Evolutionary conservation across 2,888 invertebrate genomes (phyloP), one percentile per base, ranked within the genome.

Genomic region (Chouioia cunea): DNA sequence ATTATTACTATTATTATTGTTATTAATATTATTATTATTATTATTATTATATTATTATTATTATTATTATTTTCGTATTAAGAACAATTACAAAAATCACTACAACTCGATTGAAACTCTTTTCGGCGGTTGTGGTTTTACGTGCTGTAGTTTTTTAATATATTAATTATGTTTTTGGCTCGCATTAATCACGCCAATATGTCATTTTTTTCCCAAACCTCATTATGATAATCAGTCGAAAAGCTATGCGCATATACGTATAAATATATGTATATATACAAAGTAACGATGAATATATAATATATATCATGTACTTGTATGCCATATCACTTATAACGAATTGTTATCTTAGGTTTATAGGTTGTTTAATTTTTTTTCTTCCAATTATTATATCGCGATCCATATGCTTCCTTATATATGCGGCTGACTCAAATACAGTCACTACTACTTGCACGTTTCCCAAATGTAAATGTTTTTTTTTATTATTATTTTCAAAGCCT

Each of bases 211-310:
- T 60, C 47, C 56, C 57, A 65, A 70, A 73, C 74, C 74, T 77
- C 76, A 75, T 82, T 82, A 82, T 75, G 79, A 78, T 84, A 83
- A 83, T 84, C 84, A 84, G 84, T 84, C 84, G 79, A 81, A 82
- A 82, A 83, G 82, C 83, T 84, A 84, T 82, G 77, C 80, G 77
- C 79, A 76, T 80, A 81, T 78, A 78, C 76, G 76, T 78, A 77
- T 76, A 77, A 79, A 77, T 80, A 79, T 77, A 77, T 79, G 76
- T 78, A 71, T 74, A 77, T 77, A 77, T 78, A 77, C 76, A 76
- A 76, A 78, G 76, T 77, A 78, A 77, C 77, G 76, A 76, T 77
- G 76, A 77, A 78, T 77, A 77, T 77, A 77, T 76, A 72, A 76
- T 77, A 77, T 75, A 75, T 73, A 73, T 74, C 57, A 74, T 74